These are phyloP conservation scores for Cheilosia scutellata DNA, from an alignment of 2,888 invertebrate species.

Conservation along the genomic window DNA sequence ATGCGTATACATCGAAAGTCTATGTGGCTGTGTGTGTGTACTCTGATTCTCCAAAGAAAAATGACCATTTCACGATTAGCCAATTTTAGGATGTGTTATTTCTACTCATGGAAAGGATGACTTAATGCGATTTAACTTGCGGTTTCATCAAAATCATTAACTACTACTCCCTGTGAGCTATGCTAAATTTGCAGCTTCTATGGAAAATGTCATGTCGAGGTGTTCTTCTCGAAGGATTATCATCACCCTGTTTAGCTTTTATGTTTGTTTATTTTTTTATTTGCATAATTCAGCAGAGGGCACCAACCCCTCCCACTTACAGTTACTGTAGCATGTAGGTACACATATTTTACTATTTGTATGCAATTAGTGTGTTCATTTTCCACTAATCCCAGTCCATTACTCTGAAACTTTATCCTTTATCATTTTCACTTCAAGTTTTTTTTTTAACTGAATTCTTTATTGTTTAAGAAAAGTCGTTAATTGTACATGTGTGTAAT, in stretches of 20 bases:
- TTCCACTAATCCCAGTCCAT: conserved; percentile 3
- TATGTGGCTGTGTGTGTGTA: not conserved
- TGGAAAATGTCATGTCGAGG: not conserved
- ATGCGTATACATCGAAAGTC: not conserved
- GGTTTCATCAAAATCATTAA: too few species aligned
- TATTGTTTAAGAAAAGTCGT: too few species aligned
- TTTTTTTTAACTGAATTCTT: too few species aligned
- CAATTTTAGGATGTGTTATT: conserved; percentile 21
- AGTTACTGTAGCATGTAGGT: not conserved
- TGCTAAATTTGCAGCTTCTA: too few species aligned
- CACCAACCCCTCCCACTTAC: not conserved
- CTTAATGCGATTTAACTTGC: not conserved
- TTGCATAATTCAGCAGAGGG: not conserved
- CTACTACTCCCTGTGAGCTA: too few species aligned
- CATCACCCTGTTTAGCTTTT: too few species aligned
- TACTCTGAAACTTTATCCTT: conserved; percentile 19
- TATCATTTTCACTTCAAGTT: conserved; percentile 33
- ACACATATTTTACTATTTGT: conserved; percentile 14
- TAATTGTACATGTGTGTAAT: too few species aligned
- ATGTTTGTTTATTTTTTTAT: conserved; percentile 3
- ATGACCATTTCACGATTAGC: conserved; percentile 25
- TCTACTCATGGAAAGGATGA: not conserved
- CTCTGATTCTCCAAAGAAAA: not conserved
- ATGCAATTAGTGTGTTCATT: conserved; percentile 24
- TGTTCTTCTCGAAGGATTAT: not conserved